Evolutionary conservation across 2,888 invertebrate species (phyloP), one percentile per base, ranked within the genome.

Genomic region (Dasypogon diadema): DNA sequence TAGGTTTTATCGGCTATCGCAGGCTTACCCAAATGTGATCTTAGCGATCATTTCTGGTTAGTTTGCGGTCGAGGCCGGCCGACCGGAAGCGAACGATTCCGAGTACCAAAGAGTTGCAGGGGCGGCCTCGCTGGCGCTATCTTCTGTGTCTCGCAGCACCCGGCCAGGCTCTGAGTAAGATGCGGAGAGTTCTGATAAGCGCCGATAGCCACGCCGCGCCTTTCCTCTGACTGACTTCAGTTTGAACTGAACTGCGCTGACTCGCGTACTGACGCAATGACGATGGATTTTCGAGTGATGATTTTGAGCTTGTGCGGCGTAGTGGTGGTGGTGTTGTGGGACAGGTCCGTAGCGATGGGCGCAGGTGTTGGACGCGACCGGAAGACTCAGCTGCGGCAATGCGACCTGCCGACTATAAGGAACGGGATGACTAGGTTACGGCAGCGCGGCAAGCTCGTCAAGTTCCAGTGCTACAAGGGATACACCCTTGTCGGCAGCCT

Each of bases 391-490:
- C 2, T 48, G 10, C 12, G 42, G 6, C 65, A 65, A 21, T 65
- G 65, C 10, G 65, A 65, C 5, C 10, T 48, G 18, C 65, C 65
- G 2, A 24, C 14, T 3, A 24, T 65, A 2, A 42, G 14, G 48
- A 79, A 79, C 70, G 79, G 79, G 24, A 30, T 72, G 0, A 48
- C 60, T 1, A 30, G 34, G 6, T n/a, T 75, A 10, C 34, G 60
- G 0, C 75, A 77, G 58, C 60, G 75, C 8, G 77, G 77, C 4
- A 78, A 75, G 76, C 65, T 76, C 8, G 22, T 77, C 1, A 24
- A 48, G 14, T 78, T 77, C 14, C 58, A 75, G 18, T 78, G 78
- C 37, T 21, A n/a, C 5, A 30, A 58, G 26, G 24, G 34, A 4
- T 78, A 48, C 63, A 22, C 37, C n/a, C 72, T 77, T 37, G 51